A percentile compares a stretch with the other conserved stretches of the same genome.
phyloP scores from a whole-genome alignment of 1,140 invertebrate species.

The Kradibia gibbosae region DNA sequence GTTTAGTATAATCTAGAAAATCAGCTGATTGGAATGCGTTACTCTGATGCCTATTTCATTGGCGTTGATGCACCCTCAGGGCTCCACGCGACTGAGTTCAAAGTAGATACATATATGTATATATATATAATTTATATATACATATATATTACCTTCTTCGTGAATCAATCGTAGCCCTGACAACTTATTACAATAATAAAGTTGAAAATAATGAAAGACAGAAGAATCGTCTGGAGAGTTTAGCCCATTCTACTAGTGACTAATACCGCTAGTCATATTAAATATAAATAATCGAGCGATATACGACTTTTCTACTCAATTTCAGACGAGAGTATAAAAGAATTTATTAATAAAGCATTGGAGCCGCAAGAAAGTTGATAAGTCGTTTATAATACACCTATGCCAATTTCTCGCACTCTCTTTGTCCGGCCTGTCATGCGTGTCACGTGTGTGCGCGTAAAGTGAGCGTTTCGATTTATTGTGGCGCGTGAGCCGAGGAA shows the following conservation, averaged over 20 bases:
- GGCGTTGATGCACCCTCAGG: conserved; percentile 30
- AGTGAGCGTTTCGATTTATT: no score
- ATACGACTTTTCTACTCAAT: no score
- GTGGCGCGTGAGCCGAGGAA: no score
- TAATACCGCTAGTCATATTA: no score
- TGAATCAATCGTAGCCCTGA: neutral
- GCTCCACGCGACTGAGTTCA: conserved; percentile 22
- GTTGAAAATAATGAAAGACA: no score
- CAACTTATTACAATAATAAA: no score
- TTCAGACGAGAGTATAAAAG: no score
- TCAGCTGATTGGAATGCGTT: conserved; percentile 38
- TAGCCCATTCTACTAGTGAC: no score
- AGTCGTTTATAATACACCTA: no score
- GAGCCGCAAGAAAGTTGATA: neutral
- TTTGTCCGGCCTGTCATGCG: neutral
- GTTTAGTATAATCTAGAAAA: neutral
- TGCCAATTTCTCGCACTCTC: neutral
- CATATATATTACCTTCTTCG: neutral
- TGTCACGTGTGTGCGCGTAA: conserved; percentile 25
- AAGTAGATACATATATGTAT: conserved; percentile 1
- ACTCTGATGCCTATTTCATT: neutral
- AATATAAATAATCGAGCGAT: no score
- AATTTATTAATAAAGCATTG: neutral
- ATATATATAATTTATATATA: no score
- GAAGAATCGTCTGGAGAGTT: no score